Base-by-base conservation (phyloP, 2,888 invertebrate genomes). In the Exocentrus adspersus region DNA sequence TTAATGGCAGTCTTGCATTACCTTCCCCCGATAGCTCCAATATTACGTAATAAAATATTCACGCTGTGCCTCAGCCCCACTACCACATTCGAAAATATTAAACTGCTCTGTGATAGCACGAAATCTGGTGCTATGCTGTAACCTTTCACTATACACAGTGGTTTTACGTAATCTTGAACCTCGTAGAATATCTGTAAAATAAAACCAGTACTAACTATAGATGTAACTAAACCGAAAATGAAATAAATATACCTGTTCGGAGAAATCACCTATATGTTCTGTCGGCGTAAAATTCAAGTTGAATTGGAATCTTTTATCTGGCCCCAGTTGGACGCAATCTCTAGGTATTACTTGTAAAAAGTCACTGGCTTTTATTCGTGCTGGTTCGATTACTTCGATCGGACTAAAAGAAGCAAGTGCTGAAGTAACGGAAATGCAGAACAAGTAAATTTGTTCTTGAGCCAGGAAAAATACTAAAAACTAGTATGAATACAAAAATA, bases 1-100 rank as follows among this genome's bases (percentile, higher is more conserved):
- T 37, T 37, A 46, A 46, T 10, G 2, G 14, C n/a, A 14, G 9
- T 42, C 28, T 41, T 61, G 43, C 65, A 66, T 73, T 73, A 86
- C 87, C 78, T 85, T 16, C 86, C 83, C 51, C 85, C 86, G 60
- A 86, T 79, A 71, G 87, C 87, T 2, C 88, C 88, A 5, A 79
- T 82, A 77, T 88, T 88, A 50, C 78, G 78, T 71, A 88, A 78
- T 28, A 84, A 75, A 19, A 87, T 75, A 69, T 81, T 84, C 24
- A 83, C 74, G 6, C 81, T 79, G 41, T 78, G 80, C 16, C 75
- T 76, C 62, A 83, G 85, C 14, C 85, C 83, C 65, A 84, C 79
- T 5, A 85, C 82, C 0, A 87, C 83, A 30, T 84, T 83, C n/a
- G 86, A 86, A 70, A 88, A 88, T 7, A 84, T 81, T 37, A 88